Conservation (phyloP, 1,140 invertebrate species). For the Neodiprion lecontei region DNA sequence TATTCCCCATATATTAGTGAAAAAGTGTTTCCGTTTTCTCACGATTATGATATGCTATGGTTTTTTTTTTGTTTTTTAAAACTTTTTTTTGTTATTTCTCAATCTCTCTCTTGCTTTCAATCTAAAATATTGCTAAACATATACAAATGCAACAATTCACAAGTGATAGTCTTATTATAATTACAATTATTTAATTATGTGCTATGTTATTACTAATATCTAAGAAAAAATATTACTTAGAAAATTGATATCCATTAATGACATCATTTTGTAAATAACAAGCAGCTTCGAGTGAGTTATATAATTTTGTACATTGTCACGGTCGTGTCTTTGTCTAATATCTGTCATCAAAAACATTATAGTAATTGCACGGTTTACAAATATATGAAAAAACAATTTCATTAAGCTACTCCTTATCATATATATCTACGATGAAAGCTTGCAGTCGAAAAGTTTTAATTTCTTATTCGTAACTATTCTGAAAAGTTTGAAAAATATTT, state of each 20-base stretch:
- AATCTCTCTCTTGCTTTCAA: not conserved
- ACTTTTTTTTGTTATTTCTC: not conserved
- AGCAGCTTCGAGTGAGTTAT: constrained; percentile 1
- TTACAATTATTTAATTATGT: constrained; percentile 45
- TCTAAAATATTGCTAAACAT: constrained; percentile 37
- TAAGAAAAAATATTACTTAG: not conserved
- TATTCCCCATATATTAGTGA: constrained; percentile 48
- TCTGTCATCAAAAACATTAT: constrained; percentile 32
- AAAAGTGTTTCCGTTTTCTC: constrained; percentile 28
- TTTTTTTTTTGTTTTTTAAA: constrained; percentile 30
- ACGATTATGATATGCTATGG: constrained; percentile 46
- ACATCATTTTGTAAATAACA: no score
- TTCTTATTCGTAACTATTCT: constrained; percentile 38
- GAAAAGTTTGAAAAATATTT: constrained; percentile 41
- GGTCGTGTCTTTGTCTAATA: constrained; percentile 39
- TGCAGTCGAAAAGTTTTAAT: constrained; percentile 43
- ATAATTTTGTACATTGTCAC: constrained; percentile 56
- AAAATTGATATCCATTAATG: no score
- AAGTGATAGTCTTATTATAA: constrained; percentile 38
- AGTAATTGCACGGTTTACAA: constrained; percentile 60
- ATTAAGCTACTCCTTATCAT: constrained; percentile 24
- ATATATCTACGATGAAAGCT: constrained; percentile 46
- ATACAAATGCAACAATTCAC: constrained; percentile 51
- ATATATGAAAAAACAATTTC: constrained; percentile 39
- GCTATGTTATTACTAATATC: constrained; percentile 49